These are phyloP conservation scores for Neodiprion pinetum DNA, from an alignment of 1,140 invertebrate species.

Conservation along the genomic window DNA sequence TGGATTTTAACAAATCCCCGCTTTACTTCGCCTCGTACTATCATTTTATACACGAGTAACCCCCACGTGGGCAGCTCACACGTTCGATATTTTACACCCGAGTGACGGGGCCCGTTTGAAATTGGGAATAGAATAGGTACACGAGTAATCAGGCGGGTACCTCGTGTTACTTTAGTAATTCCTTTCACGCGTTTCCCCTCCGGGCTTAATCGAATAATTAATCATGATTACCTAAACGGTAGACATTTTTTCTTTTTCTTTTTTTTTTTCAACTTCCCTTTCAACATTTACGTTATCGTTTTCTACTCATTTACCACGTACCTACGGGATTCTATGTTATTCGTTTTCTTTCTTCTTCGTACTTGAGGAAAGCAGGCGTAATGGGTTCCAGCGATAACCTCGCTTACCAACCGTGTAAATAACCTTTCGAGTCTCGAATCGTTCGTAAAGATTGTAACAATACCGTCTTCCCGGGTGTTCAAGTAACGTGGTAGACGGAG, in stretches of 20 bases:
- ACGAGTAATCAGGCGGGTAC: neutral
- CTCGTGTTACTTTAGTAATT: neutral
- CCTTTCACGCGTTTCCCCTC: neutral
- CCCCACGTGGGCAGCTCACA: too few relatives aligned
- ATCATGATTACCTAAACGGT: neutral
- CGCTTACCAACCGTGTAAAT: neutral
- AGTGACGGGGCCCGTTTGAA: neutral
- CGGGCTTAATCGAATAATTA: neutral
- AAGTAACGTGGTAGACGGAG: neutral
- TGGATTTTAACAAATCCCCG: constrained; percentile 43
- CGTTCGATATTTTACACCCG: too few relatives aligned
- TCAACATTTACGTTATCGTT: neutral
- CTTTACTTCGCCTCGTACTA: neutral
- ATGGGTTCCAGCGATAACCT: neutral
- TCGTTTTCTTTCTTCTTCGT: neutral
- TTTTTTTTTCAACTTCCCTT: constrained; percentile 1
- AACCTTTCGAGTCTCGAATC: neutral
- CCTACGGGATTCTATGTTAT: too few relatives aligned
- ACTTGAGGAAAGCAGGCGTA: neutral
- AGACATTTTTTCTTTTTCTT: neutral
- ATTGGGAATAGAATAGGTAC: neutral
- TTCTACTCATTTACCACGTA: neutral
- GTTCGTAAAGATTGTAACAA: neutral
- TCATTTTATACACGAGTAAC: neutral
- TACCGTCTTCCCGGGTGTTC: neutral